Evolutionary conservation across 1,140 invertebrate genomes (phyloP).

Genomic region (Sweltsa coloradensis): DNA sequence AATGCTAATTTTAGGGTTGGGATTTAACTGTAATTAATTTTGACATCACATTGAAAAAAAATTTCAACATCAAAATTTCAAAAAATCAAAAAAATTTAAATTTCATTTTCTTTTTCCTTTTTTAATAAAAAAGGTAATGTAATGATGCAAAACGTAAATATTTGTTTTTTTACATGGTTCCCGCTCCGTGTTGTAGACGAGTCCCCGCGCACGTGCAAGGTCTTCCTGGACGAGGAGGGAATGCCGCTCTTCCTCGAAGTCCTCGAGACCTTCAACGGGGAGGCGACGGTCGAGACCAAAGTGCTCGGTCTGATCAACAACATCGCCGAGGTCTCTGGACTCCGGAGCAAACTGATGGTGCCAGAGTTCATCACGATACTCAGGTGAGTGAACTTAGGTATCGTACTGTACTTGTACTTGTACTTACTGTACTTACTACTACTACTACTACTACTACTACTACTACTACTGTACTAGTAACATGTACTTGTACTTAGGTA

Average conservation of each 20-base stretch:
- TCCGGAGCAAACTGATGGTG: constrained; percentile 48
- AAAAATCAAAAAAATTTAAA: constrained; percentile 6
- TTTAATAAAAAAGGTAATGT: not conserved
- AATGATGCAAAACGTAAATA: constrained; percentile 1
- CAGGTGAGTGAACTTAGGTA: constrained; percentile 32
- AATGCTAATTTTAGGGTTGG: no score
- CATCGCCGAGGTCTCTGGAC: constrained; percentile 57
- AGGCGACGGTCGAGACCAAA: constrained; percentile 64
- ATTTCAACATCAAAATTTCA: no score
- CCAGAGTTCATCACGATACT: constrained; percentile 48
- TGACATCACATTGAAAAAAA: no score
- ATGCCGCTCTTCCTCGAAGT: constrained; percentile 56
- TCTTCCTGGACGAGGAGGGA: constrained; percentile 59
- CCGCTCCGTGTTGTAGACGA: constrained; percentile 43
- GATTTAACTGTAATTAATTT: no score
- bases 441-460: no score
- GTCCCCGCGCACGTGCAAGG: constrained; percentile 55
- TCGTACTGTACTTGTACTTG: no score
- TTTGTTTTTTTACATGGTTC: constrained; percentile 5
- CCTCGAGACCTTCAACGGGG: constrained; percentile 45
- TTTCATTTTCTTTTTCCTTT: no score
- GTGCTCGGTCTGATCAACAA: constrained; percentile 70
- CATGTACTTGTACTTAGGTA: no score
- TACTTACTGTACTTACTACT: no score
- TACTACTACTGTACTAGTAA: no score